phyloP scores from a whole-genome alignment of 1,140 invertebrate species.

The Drosophila nigrodunni region DNA sequence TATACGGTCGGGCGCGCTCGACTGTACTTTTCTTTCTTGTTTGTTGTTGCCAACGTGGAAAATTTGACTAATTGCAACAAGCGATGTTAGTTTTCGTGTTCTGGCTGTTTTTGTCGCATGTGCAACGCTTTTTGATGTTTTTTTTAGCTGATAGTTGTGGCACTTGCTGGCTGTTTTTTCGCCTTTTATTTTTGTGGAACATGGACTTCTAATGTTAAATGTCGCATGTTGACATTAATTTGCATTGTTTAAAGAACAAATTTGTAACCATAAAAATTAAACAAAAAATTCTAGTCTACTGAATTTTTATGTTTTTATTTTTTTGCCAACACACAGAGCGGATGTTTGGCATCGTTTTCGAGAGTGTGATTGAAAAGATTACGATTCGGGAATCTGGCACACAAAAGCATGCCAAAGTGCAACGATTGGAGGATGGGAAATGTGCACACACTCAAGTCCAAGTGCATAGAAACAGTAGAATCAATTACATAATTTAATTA shows the following conservation, averaged over 20 bases:
- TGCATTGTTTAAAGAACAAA: slow-evolving; percentile 63
- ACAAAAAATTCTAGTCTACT: slow-evolving; percentile 19
- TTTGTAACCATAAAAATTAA: background rate
- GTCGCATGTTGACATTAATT: slow-evolving; percentile 73
- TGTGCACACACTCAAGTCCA: slow-evolving; percentile 6
- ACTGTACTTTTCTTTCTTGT: too few species aligned
- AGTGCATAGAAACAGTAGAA: background rate
- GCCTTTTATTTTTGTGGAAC: slow-evolving; percentile 26
- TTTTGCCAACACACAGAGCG: slow-evolving; percentile 48
- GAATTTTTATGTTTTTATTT: slow-evolving; percentile 12
- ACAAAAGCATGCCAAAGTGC: slow-evolving; percentile 25
- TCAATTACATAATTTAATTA: background rate
- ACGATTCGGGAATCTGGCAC: slow-evolving; percentile 55
- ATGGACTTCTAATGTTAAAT: slow-evolving; percentile 72
- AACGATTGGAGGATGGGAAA: slow-evolving; percentile 7
- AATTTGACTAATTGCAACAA: slow-evolving; percentile 77
- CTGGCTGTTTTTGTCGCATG: slow-evolving; percentile 35
- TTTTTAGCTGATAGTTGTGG: slow-evolving; percentile 35
- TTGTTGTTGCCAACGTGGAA: slow-evolving; percentile 33
- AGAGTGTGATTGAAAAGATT: slow-evolving; percentile 37
- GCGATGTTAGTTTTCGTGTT: slow-evolving; percentile 17
- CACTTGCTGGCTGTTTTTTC: slow-evolving; percentile 39
- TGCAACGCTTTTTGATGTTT: slow-evolving; percentile 57
- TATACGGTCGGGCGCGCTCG: too few species aligned
- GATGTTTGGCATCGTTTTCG: slow-evolving; percentile 75